phyloP scores from a whole-genome alignment of 2,113 vertebrate species.

The Turdus rufiventris region DNA sequence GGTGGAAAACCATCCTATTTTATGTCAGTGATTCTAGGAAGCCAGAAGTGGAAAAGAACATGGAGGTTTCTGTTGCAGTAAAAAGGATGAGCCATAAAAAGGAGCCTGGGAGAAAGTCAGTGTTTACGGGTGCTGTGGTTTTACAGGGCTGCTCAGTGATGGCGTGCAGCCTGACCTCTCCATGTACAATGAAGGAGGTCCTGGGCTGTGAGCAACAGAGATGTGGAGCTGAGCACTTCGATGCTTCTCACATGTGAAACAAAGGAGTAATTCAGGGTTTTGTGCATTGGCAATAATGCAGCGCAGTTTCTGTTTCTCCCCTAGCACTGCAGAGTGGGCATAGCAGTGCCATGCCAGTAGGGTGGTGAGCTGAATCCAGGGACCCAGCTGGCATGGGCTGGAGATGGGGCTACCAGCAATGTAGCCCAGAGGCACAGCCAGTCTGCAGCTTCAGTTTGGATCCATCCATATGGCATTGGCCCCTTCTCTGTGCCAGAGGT shows the following conservation, averaged over 20 bases:
- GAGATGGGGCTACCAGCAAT: neutral
- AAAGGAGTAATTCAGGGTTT: neutral
- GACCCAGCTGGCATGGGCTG: neutral
- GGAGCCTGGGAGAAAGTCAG: neutral
- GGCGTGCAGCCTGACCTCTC: neutral
- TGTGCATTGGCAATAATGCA: neutral
- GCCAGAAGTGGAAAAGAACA: neutral
- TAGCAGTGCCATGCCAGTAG: neutral
- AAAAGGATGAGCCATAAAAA: neutral
- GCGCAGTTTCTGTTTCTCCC: neutral
- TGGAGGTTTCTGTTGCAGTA: neutral
- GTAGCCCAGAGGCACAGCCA: neutral
- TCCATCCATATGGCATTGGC: fast-evolving
- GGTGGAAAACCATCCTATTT: neutral
- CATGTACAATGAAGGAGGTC: fast-evolving
- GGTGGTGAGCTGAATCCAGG: neutral
- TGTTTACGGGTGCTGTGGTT: neutral
- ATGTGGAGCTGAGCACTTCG: neutral
- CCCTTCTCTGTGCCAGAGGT: fast-evolving
- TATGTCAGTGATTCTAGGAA: neutral
- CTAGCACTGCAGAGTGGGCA: too few species aligned
- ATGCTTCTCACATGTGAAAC: neutral
- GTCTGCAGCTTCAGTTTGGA: neutral
- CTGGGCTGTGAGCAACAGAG: neutral
- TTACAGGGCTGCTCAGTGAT: neutral